Percentiles rank a stretch among this genome's conserved stretches.
Conservation (phyloP, 1,140 invertebrate genomes). For the Brachionus angularis region DNA sequence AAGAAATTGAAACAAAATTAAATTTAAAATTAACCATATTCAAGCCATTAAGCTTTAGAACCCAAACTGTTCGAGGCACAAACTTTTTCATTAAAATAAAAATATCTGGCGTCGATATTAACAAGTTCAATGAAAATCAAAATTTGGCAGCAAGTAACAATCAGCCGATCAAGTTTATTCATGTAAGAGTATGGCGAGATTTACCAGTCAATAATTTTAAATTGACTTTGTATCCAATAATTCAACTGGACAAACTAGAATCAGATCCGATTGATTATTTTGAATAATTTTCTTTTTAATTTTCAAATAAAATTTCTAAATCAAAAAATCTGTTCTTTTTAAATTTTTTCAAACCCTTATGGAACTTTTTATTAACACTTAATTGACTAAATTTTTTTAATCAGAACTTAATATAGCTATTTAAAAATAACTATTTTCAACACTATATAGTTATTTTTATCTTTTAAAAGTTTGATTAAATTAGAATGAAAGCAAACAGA, state of each 20-base stretch:
- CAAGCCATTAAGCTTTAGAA: neutral
- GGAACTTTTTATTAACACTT: too few species aligned
- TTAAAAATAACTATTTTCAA: too few species aligned
- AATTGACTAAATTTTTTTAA: too few species aligned
- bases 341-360: too few species aligned
- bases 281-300: too few species aligned
- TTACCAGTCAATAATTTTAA: neutral
- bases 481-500: too few species aligned
- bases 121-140: neutral
- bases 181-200: neutral
- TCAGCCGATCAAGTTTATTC: constrained; percentile 5
- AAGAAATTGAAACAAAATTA: neutral
- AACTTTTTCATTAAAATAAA: neutral
- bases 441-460: too few species aligned
- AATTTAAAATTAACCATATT: neutral
- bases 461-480: too few species aligned
- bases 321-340: too few species aligned
- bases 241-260: neutral
- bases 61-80: neutral
- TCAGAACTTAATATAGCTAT: too few species aligned
- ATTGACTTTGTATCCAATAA: neutral
- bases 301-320: too few species aligned
- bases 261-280: neutral
- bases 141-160: neutral
- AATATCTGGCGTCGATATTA: neutral